Evolutionary conservation across 1,140 invertebrate species (phyloP).

Genomic region (Zaprionus camerounensis): DNA sequence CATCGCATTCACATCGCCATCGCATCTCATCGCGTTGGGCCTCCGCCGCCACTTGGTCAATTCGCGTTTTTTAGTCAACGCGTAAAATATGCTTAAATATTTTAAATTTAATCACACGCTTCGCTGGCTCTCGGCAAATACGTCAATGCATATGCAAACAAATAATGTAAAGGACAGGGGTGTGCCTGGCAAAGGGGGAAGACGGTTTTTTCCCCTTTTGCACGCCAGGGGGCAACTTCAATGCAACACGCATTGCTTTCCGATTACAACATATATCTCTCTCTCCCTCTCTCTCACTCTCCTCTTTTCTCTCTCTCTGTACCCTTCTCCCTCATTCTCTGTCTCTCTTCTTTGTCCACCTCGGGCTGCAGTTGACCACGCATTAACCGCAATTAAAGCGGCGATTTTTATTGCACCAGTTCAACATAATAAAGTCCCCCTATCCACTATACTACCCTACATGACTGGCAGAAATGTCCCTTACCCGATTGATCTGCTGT

Average conservation of each 20-base stretch:
- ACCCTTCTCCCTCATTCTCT: background rate
- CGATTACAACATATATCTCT: background rate
- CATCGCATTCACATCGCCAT: background rate
- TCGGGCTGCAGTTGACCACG: constrained; percentile 11
- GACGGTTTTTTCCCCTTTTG: background rate
- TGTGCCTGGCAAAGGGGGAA: constrained; percentile 1
- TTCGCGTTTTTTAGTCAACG: constrained; percentile 70
- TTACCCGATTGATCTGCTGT: background rate
- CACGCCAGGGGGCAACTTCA: background rate
- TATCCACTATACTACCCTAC: background rate
- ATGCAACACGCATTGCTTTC: constrained; percentile 2
- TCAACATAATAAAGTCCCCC: background rate
- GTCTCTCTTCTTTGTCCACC: background rate
- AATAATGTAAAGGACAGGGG: constrained; percentile 47
- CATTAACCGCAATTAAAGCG: constrained; percentile 37
- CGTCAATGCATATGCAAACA: constrained; percentile 82
- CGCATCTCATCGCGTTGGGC: constrained; percentile 3
- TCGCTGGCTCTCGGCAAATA: constrained; percentile 73
- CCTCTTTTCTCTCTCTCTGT: background rate
- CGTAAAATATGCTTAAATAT: constrained; percentile 83
- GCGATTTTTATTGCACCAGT: background rate
- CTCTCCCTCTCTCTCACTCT: no score
- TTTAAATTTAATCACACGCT: constrained; percentile 82
- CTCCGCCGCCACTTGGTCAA: constrained; percentile 53
- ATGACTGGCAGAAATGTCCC: background rate